Percentiles rank a stretch among this genome's conserved stretches.
These are phyloP conservation scores for Simalia tracyae DNA, from an alignment of 2,797 vertebrate genomes.

Conservation along the genomic window DNA sequence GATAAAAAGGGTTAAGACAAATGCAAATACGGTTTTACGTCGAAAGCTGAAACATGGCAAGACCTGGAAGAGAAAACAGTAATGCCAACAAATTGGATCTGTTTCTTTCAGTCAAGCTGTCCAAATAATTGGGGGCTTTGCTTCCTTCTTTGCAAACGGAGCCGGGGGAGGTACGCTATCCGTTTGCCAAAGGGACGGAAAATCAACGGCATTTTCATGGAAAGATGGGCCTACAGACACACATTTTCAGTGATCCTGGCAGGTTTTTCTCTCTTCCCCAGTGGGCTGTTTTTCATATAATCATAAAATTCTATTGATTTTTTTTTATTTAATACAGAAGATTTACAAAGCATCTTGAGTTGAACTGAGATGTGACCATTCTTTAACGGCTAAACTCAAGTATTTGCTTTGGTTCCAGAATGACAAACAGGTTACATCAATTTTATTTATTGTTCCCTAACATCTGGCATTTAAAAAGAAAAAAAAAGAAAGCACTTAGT, in stretches of 20 bases:
- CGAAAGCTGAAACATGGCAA: conserved; percentile 8
- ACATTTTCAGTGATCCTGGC: conserved; percentile 20
- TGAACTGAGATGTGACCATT: background rate
- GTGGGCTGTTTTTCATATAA: conserved; percentile 1
- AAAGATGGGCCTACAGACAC: conserved; percentile 14
- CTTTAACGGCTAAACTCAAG: background rate
- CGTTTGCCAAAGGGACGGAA: background rate
- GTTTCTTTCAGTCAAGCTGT: conserved; percentile 16
- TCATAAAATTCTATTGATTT: background rate
- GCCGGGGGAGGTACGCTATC: background rate
- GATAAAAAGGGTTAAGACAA: conserved; percentile 2
- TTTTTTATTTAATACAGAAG: background rate
- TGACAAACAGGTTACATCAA: background rate
- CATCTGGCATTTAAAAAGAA: background rate
- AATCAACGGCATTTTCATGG: conserved; percentile 8
- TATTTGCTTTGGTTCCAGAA: background rate
- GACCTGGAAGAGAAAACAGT: background rate
- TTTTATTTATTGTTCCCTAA: background rate
- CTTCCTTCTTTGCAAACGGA: background rate
- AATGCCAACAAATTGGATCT: conserved; percentile 6
- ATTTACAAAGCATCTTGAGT: background rate
- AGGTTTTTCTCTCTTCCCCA: background rate
- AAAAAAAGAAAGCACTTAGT: background rate
- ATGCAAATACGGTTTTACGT: conserved; percentile 10
- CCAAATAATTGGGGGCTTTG: conserved; percentile 12